These are phyloP conservation scores for Marasmarcha lunaedactyla DNA, from an alignment of 2,888 invertebrate species.

Conservation along the genomic window DNA sequence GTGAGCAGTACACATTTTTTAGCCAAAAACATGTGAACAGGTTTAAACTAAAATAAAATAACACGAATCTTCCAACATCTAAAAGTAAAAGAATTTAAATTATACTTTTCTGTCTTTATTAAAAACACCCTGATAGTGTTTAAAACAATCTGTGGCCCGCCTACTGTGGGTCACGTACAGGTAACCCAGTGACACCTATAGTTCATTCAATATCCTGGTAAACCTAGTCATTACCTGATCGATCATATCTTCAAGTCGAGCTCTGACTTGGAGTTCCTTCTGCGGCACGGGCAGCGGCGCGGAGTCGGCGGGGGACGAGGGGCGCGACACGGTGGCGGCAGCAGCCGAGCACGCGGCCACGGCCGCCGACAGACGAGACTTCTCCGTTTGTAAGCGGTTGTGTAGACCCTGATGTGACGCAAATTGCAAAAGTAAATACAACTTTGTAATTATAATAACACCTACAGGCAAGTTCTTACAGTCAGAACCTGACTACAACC, in stretches of 20 bases:
- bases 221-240: slow-evolving; percentile 79
- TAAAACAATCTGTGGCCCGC: neutral
- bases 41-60: too few relatives aligned
- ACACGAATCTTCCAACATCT: too few relatives aligned
- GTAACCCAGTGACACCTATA: neutral
- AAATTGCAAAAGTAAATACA: neutral
- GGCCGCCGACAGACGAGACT: slow-evolving; percentile 85
- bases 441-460: too few relatives aligned
- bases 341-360: slow-evolving; percentile 95
- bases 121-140: too few relatives aligned
- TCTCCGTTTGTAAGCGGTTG: slow-evolving; percentile 90
- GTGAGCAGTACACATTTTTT: too few relatives aligned
- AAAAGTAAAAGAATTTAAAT: too few relatives aligned
- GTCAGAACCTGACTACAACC: too few relatives aligned
- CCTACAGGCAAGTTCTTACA: too few relatives aligned
- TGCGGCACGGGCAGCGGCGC: slow-evolving; percentile 88
- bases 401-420: slow-evolving; percentile 70
- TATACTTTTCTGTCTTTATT: too few relatives aligned
- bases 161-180: neutral
- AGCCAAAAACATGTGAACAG: too few relatives aligned
- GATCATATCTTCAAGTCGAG: slow-evolving; percentile 89
- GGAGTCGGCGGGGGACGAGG: slow-evolving; percentile 89
- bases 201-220: neutral
- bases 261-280: slow-evolving; percentile 85
- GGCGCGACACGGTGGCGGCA: slow-evolving; percentile 90